Conservation (phyloP, 2,888 invertebrate genomes). For the Ornithoptera priamus region DNA sequence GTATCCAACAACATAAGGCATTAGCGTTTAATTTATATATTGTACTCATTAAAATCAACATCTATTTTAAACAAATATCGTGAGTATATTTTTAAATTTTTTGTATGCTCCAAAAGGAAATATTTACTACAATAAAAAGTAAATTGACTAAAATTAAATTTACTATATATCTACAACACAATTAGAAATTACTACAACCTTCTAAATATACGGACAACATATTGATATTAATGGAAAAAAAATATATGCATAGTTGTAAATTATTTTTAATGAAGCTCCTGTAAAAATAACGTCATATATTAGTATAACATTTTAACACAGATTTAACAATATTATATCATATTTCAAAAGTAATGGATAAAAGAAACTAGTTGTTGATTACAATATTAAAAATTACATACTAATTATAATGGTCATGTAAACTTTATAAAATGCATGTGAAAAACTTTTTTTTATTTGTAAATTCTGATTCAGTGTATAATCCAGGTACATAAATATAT, state of each 20-base stretch:
- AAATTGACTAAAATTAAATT: slow-evolving; percentile 2
- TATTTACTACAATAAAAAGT: slow-evolving; percentile 12
- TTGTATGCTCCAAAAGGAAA: neutral
- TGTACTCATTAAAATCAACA: neutral
- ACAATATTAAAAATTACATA: neutral
- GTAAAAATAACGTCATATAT: too few species aligned
- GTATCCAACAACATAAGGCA: neutral
- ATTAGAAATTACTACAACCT: slow-evolving; percentile 1
- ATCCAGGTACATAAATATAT: slow-evolving; percentile 11
- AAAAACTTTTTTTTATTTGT: slow-evolving; percentile 4
- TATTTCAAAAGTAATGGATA: too few species aligned
- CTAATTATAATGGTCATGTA: slow-evolving; percentile 4
- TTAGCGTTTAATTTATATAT: slow-evolving; percentile 1
- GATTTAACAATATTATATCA: too few species aligned
- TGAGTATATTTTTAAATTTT: neutral
- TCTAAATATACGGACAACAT: too few species aligned
- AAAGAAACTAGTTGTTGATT: neutral
- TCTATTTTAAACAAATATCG: neutral
- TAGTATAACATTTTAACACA: too few species aligned
- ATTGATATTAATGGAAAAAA: too few species aligned
- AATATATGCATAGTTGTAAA: too few species aligned
- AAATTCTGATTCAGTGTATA: slow-evolving; percentile 22
- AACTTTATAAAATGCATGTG: slow-evolving; percentile 7
- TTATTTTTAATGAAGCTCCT: too few species aligned
- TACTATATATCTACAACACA: slow-evolving; percentile 25